These are phyloP conservation scores for Thunnus thynnus DNA, from an alignment of 2,113 vertebrate species.

Conservation along the genomic window DNA sequence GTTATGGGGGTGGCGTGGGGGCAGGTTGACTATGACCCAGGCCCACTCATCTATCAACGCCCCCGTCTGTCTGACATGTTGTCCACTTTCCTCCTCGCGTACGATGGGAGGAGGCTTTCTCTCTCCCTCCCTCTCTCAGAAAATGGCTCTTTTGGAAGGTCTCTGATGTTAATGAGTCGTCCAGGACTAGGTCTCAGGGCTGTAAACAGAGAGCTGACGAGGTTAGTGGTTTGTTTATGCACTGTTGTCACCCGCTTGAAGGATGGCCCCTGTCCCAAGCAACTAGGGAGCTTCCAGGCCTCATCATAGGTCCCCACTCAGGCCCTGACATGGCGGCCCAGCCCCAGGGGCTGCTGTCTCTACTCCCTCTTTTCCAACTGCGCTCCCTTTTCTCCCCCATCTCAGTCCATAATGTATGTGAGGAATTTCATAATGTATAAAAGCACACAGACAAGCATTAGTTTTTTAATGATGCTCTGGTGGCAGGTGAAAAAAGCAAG, in stretches of 20 bases:
- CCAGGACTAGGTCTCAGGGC: conserved; percentile 61
- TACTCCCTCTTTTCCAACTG: conserved; percentile 10
- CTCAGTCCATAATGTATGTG: conserved; percentile 12
- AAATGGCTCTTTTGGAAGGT: conserved; percentile 62
- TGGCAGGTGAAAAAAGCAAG: conserved; percentile 17
- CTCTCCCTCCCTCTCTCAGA: conserved; percentile 23
- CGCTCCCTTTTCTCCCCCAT: background rate
- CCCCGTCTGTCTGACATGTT: conserved; percentile 70
- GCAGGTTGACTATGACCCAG: conserved; percentile 68
- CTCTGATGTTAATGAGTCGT: conserved; percentile 76
- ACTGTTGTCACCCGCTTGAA: conserved; percentile 78
- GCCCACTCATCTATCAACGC: conserved; percentile 81
- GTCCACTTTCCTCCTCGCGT: conserved; percentile 54
- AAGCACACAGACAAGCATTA: background rate
- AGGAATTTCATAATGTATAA: conserved; percentile 37
- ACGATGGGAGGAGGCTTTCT: conserved; percentile 24
- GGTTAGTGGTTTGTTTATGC: conserved; percentile 80
- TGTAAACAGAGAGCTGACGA: conserved; percentile 76
- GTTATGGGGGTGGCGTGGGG: conserved; percentile 30
- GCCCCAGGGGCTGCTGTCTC: conserved; percentile 38
- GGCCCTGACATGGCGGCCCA: conserved; percentile 31
- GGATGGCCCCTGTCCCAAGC: conserved; percentile 68
- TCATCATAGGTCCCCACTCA: conserved; percentile 33
- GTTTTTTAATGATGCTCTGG: background rate
- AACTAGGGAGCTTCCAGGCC: conserved; percentile 54